Conservation (phyloP, 2,113 vertebrate genomes). For the Sinocyclocheilus rhinocerous region DNA sequence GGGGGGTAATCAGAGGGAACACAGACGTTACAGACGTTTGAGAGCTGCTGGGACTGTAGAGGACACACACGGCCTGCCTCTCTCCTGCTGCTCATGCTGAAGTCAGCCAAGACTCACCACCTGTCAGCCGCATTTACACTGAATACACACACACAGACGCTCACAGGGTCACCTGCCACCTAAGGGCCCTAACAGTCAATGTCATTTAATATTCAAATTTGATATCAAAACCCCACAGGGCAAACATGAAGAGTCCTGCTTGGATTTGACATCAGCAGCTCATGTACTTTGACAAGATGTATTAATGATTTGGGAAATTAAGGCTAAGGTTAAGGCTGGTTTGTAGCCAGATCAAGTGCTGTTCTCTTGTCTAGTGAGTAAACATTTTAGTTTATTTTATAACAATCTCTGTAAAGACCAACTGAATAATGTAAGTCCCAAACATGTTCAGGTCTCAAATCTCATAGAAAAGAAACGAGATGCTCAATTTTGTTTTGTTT, state of each 20-base stretch:
- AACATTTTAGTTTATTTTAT: not conserved
- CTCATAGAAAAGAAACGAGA: not conserved
- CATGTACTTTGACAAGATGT: not conserved
- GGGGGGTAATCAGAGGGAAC: conserved; percentile 62
- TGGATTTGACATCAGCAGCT: conserved; percentile 7
- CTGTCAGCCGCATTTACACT: conserved; percentile 63
- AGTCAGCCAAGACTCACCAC: conserved; percentile 65
- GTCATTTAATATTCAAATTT: conserved; percentile 46
- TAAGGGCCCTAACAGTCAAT: conserved; percentile 38
- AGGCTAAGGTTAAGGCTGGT: not conserved
- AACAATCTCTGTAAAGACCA: not conserved
- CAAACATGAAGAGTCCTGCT: conserved; percentile 15
- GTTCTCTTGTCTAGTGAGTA: not conserved
- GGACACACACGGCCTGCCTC: conserved; percentile 57
- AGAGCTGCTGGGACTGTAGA: conserved; percentile 61
- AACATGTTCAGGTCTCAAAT: not conserved
- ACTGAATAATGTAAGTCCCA: not conserved
- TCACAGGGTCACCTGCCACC: conserved; percentile 9
- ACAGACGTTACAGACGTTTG: conserved; percentile 65
- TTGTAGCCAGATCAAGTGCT: not conserved
- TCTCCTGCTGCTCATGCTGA: conserved; percentile 57
- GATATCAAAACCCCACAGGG: conserved; percentile 12
- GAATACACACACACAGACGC: conserved; percentile 42
- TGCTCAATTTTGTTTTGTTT: not conserved
- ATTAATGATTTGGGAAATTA: not conserved